Base-by-base conservation (phyloP, 30 jellyfish, hydroid and myxozoan genomes). In the Nemopilema nomurai region DNA sequence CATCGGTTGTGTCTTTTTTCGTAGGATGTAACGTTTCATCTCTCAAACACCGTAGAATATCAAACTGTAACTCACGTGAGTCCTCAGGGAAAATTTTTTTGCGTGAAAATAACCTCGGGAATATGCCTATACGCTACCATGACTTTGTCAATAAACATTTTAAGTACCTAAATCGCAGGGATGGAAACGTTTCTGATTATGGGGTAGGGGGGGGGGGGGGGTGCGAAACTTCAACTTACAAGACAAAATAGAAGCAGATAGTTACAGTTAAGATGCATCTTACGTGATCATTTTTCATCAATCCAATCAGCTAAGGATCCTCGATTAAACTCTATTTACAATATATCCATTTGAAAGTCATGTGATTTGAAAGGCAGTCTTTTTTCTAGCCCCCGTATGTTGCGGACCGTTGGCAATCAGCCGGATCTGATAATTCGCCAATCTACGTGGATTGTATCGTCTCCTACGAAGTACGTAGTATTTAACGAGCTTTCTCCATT, bases 401-500 rank as follows among this genome's bases (percentile, higher is more conserved):
- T 23, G 92, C 83, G 79, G 91, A 87, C 21, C 79, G 87, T 49
- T 92, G 98, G 98, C 79, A 80, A 28, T 53, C 76, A 76, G 97
- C 90, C 51, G 92, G 96, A 6, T 30, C 50, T 50, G 92, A 88
- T 65, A 92, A 92, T 71, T 67, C 92, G 25, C 98, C 98, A 1
- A 92, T 92, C 49, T 85, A 89, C 62, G 98, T 92, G n/a, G 96
- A 87, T 28, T 87, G 97, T 68, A 69, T 67, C 13, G 98, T 92
- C 0, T 79, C 95, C 18, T 92, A 92, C 83, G 97, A 92, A 90
- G 98, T 92, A 77, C 4, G 67, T 53, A 8, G 26, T 0, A 8
- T 16, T 18, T 64, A 13, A 29, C 52, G 23, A 1, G 18, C 4
- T 28, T 29, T 21, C 29, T 51, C 13, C 6, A 41, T n/a, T n/a